These are phyloP conservation scores for Epiblema foenella DNA, from an alignment of 2,888 invertebrate genomes.

Conservation along the genomic window DNA sequence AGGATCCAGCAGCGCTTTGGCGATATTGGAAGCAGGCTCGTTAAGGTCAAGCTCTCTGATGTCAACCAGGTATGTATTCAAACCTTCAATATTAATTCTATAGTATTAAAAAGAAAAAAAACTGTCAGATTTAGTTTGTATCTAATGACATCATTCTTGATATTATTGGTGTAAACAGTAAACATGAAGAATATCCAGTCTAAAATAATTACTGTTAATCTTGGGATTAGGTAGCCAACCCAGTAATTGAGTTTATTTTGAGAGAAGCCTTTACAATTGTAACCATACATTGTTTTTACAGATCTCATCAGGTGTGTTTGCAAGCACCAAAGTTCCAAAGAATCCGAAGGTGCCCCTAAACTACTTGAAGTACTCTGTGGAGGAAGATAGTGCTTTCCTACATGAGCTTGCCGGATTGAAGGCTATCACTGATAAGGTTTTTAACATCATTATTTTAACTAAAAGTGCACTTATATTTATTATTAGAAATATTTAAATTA, in stretches of 20 bases:
- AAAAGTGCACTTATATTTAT: too few relatives aligned
- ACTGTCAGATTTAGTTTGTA: too few relatives aligned
- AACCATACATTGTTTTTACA: constrained; percentile 52
- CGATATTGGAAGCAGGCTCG: constrained; percentile 85
- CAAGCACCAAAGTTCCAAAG: constrained; percentile 63
- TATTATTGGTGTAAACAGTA: too few relatives aligned
- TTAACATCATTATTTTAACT: constrained; percentile 1
- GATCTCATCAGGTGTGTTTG: constrained; percentile 71
- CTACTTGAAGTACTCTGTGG: constrained; percentile 72
- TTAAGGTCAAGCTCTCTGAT: constrained; percentile 87
- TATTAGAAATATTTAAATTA: too few relatives aligned
- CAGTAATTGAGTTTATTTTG: too few relatives aligned
- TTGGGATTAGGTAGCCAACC: too few relatives aligned
- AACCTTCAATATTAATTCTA: background rate
- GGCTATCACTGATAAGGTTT: constrained; percentile 83
- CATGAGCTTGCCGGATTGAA: constrained; percentile 86
- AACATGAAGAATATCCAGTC: too few relatives aligned
- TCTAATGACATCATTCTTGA: too few relatives aligned
- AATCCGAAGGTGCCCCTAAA: constrained; percentile 60
- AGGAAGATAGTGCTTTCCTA: constrained; percentile 87
- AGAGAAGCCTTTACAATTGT: background rate
- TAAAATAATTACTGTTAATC: background rate
- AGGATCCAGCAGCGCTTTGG: constrained; percentile 86
- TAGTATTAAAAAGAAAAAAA: too few relatives aligned
- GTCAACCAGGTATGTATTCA: constrained; percentile 84